Percentiles rank a stretch among this genome's conserved stretches.
Evolutionary conservation across 2,113 vertebrate genomes (phyloP).

Genomic region (Pitta sordida): DNA sequence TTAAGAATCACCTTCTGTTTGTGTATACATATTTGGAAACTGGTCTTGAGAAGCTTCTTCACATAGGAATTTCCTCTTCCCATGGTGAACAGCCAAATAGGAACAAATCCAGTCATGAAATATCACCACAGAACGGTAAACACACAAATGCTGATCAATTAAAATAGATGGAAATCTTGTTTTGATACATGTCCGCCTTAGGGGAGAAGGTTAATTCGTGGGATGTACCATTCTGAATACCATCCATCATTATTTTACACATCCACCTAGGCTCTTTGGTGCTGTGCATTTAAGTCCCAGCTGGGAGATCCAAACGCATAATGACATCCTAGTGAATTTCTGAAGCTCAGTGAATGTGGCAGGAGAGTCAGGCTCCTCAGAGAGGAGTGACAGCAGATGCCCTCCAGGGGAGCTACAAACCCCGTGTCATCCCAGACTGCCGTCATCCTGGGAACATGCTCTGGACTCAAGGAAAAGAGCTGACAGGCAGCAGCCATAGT

Average conservation of each 20-base stretch:
- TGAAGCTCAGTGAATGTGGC: background rate
- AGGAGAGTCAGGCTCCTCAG: background rate
- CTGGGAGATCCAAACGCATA: background rate
- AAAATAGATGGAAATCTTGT: background rate
- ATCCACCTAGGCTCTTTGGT: background rate
- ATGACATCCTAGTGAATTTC: background rate
- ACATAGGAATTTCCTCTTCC: background rate
- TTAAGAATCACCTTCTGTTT: background rate
- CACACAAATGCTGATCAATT: background rate
- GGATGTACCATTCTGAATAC: background rate
- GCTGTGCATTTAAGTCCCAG: background rate
- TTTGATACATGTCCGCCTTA: background rate
- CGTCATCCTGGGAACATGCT: background rate
- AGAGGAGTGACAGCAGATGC: constrained; percentile 10
- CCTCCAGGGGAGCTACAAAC: background rate
- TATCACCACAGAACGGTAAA: background rate
- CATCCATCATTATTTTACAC: background rate
- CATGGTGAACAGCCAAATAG: background rate
- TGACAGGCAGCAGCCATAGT: background rate
- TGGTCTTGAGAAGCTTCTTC: background rate
- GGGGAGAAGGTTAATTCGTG: background rate
- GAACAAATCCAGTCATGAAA: background rate
- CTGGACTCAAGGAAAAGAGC: background rate
- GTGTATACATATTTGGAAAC: background rate
- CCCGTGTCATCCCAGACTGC: background rate